Evolutionary conservation across 2,888 invertebrate species (phyloP).

Genomic region (Diaphora mendica): DNA sequence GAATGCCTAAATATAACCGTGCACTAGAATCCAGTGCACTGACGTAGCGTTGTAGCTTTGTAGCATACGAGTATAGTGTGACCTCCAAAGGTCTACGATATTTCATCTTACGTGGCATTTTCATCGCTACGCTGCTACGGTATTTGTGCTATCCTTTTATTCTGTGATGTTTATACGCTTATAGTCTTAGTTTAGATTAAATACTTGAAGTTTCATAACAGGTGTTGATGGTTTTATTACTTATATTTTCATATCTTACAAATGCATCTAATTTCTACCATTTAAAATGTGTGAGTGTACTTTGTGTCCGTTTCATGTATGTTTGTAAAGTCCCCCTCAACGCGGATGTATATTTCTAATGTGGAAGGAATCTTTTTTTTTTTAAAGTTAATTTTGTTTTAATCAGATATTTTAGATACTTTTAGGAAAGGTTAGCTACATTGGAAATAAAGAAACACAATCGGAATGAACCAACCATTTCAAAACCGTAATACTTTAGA

Average conservation of each 20-base stretch:
- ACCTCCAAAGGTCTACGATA: constrained; percentile 46
- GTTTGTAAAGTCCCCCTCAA: no score
- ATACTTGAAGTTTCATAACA: constrained; percentile 8
- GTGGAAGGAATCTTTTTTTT: no score
- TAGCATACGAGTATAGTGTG: constrained; percentile 39
- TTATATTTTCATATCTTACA: background rate
- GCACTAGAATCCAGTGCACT: constrained; percentile 41
- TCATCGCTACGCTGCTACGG: constrained; percentile 37
- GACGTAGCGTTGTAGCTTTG: constrained; percentile 13
- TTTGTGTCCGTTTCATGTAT: no score
- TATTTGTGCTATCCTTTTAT: constrained; percentile 35
- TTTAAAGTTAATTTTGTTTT: no score
- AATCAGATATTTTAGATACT: background rate
- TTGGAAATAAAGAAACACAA: background rate
- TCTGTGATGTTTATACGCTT: constrained; percentile 12
- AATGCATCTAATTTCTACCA: background rate
- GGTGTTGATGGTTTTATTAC: background rate
- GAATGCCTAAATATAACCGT: constrained; percentile 26
- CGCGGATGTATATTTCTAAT: no score
- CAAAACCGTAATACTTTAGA: background rate
- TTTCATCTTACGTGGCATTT: constrained; percentile 46
- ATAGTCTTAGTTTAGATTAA: constrained; percentile 7
- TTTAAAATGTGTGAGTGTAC: background rate
- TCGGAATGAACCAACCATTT: background rate
- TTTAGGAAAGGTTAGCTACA: background rate